Evolutionary conservation across 1,140 invertebrate genomes (phyloP), one percentile per base, ranked within the genome.

Genomic region (Macrocentrus cingulum): DNA sequence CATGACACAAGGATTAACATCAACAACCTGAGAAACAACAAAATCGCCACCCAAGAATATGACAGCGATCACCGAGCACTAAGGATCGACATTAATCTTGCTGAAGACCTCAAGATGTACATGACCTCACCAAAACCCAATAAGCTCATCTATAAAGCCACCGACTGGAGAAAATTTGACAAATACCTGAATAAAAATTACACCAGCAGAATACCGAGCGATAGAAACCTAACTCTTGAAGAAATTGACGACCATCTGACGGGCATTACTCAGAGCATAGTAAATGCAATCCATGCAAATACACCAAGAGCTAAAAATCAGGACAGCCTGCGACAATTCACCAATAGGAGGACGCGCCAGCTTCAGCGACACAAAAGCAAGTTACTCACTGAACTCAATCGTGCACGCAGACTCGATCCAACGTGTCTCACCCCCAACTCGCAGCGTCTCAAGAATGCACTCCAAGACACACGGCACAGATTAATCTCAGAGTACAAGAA

Each of bases 51-150:
- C 1, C 22, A 52, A 3, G 20, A 22, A 8, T 61, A 61, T 16
- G 53, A 61, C 41, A 56, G 54, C 20, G 44, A 51, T 23, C 59
- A 56, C n/a, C 48, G 41, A 11, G 50, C 42, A 9, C 39, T 59
- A 2, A 3, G 15, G 4, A 22, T 49, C 6, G 13, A 20, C 18
- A 25, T 49, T 25, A 13, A 18, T 2, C 8, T 23, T 2, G 2
- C 18, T 3, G 11, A 25, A 6, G 2, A 11, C 9, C 16, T 3
- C 1, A 5, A 34, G 11, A 34, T 11, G 9, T n/a, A 8, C 32
- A 2, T 6, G 32, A 2, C 6, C 22, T 22, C 4, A 49, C n/a
- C 5, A 8, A 11, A 7, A 4, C 18, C 8, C 11, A 2, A 2
- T 7, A 32, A 34, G 5, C 15, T 2, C 9, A 52, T 39, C 15